Evolutionary conservation across 1,140 invertebrate species (phyloP).

Genomic region (Druon quercuslanigerum): DNA sequence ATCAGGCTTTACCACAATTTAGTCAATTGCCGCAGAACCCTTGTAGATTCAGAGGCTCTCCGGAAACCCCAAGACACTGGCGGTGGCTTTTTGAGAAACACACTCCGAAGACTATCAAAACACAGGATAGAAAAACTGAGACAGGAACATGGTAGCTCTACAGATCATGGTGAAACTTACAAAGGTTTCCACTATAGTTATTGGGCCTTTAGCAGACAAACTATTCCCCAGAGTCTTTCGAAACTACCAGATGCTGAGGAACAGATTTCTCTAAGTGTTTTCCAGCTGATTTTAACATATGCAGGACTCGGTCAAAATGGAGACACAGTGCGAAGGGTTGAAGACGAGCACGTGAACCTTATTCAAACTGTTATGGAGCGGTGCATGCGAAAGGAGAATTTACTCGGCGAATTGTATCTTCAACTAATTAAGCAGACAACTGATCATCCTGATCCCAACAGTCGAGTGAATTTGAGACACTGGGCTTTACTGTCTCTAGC

Average conservation of each 20-base stretch:
- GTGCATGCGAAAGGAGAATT: conserved; percentile 90
- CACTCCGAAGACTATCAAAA: conserved; percentile 90
- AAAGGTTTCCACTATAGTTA: conserved; percentile 90
- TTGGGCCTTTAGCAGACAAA: conserved; percentile 92
- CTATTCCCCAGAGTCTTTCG: conserved; percentile 87
- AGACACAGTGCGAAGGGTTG: conserved; percentile 79
- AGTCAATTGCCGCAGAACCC: conserved; percentile 83
- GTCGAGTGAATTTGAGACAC: conserved; percentile 89
- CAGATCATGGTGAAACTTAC: conserved; percentile 87
- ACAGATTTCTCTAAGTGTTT: conserved; percentile 87
- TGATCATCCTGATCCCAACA: conserved; percentile 93
- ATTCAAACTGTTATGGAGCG: conserved; percentile 93
- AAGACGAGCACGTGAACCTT: conserved; percentile 91
- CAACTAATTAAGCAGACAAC: conserved; percentile 97
- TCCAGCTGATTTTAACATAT: conserved; percentile 86
- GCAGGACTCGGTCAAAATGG: conserved; percentile 88
- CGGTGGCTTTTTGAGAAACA: conserved; percentile 90
- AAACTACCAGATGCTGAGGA: conserved; percentile 92
- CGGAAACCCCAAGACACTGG: conserved; percentile 87
- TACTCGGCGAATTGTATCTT: conserved; percentile 93
- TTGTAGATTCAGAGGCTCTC: conserved; percentile 90
- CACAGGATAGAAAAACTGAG: conserved; percentile 90
- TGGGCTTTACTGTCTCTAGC: conserved; percentile 94
- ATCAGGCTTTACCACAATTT: conserved; percentile 88
- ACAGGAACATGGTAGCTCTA: conserved; percentile 83